Conservation (phyloP, 1,140 invertebrate species). For the Anoplophora glabripennis region DNA sequence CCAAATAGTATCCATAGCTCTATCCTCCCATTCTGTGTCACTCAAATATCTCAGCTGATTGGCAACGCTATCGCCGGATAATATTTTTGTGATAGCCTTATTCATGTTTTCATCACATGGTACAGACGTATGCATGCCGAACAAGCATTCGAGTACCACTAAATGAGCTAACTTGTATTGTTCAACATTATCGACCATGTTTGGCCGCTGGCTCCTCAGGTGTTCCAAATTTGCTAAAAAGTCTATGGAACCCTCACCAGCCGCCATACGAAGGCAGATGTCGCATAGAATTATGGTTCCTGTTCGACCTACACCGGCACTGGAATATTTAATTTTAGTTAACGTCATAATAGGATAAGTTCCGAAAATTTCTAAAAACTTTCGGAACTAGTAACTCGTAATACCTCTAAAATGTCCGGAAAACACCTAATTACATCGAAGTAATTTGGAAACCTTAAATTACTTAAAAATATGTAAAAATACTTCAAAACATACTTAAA, state of each 20-base stretch:
- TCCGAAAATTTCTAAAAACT: no score
- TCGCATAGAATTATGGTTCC: conserved; percentile 82
- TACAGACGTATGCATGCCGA: conserved; percentile 31
- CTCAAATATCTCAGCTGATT: conserved; percentile 32
- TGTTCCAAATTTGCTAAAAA: conserved; percentile 80
- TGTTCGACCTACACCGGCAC: conserved; percentile 80
- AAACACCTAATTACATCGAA: no score
- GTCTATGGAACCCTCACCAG: conserved; percentile 67
- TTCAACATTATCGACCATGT: conserved; percentile 66
- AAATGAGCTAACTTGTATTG: conserved; percentile 46
- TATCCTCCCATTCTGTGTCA: conserved; percentile 36
- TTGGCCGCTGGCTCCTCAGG: conserved; percentile 74
- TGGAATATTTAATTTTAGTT: no score
- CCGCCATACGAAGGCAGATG: conserved; percentile 68
- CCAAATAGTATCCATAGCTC: conserved; percentile 23
- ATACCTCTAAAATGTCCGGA: no score
- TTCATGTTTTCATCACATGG: conserved; percentile 32
- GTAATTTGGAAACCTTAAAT: no score
- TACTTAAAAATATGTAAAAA: no score
- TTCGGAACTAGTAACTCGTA: no score
- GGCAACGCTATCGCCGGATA: conserved; percentile 11
- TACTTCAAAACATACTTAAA: no score
- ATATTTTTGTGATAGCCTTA: conserved; percentile 11
- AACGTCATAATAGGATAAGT: no score
- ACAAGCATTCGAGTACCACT: conserved; percentile 38